A percentile compares a stretch with the other conserved stretches of the same genome.
phyloP scores from a whole-genome alignment of 2,113 vertebrate genomes.

The Lutjanus erythropterus region DNA sequence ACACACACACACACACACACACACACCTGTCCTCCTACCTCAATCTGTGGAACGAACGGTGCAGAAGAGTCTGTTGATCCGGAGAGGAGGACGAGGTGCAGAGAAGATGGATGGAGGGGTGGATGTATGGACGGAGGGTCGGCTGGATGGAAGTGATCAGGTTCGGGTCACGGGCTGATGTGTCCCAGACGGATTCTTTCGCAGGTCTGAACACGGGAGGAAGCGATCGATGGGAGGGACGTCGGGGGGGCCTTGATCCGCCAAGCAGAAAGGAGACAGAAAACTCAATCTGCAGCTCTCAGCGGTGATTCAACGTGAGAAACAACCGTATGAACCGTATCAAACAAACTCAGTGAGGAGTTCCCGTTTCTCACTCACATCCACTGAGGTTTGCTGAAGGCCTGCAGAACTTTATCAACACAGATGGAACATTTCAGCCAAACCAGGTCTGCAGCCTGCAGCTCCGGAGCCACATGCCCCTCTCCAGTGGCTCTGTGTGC shows the following conservation, averaged over 20 bases:
- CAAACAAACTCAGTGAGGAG: background rate
- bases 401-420: background rate
- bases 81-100: background rate
- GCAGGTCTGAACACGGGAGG: slow-evolving; percentile 57
- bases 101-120: background rate
- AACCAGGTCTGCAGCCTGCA: no score
- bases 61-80: slow-evolving; percentile 28
- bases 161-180: slow-evolving; percentile 53
- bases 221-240: slow-evolving; percentile 55
- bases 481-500: no score
- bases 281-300: slow-evolving; percentile 61
- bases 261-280: slow-evolving; percentile 52
- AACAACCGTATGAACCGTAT: background rate
- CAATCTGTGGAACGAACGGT: background rate
- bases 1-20: slow-evolving; percentile 30
- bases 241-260: slow-evolving; percentile 56
- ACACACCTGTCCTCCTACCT: slow-evolving; percentile 19
- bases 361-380: background rate
- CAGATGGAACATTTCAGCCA: background rate
- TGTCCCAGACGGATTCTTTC: slow-evolving; percentile 59
- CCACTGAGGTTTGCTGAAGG: background rate
- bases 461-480: no score
- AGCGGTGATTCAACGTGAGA: slow-evolving; percentile 14
- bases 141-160: slow-evolving; percentile 2
- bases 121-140: background rate